Conservation (phyloP, 1,140 invertebrate species). For the Piezodorus guildinii region DNA sequence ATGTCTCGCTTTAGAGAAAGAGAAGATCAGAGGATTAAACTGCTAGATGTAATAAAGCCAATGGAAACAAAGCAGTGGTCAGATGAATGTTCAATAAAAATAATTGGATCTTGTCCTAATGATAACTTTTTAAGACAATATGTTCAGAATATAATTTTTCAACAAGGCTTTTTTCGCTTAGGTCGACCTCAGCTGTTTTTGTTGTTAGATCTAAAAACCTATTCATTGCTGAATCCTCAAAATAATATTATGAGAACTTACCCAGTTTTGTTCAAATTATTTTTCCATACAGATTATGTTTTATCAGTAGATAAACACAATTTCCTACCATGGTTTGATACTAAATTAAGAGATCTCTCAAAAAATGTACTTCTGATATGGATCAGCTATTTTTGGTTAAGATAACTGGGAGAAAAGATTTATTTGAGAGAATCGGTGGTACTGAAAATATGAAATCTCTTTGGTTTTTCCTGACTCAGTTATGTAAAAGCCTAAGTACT, state of each 20-base stretch:
- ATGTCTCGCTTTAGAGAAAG: constrained; percentile 13
- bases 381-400: constrained; percentile 16
- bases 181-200: constrained; percentile 20
- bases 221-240: neutral
- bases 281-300: constrained; percentile 19
- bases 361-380: neutral
- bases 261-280: constrained; percentile 10
- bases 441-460: constrained; percentile 3
- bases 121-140: constrained; percentile 8
- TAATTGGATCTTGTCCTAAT: constrained; percentile 14
- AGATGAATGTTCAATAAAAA: constrained; percentile 17
- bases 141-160: constrained; percentile 18
- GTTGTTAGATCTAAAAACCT: constrained; percentile 7
- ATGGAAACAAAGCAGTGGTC: constrained; percentile 13
- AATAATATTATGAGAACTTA: neutral
- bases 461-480: constrained; percentile 20
- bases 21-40: constrained; percentile 1
- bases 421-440: constrained; percentile 10
- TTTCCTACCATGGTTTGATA: constrained; percentile 21
- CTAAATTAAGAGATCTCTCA: neutral
- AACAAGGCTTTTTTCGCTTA: constrained; percentile 6
- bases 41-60: neutral
- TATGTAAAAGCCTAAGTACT: neutral
- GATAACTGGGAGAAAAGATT: constrained; percentile 18
- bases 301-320: neutral